phyloP scores from a whole-genome alignment of 2,888 invertebrate genomes.

The Allygus modestus region DNA sequence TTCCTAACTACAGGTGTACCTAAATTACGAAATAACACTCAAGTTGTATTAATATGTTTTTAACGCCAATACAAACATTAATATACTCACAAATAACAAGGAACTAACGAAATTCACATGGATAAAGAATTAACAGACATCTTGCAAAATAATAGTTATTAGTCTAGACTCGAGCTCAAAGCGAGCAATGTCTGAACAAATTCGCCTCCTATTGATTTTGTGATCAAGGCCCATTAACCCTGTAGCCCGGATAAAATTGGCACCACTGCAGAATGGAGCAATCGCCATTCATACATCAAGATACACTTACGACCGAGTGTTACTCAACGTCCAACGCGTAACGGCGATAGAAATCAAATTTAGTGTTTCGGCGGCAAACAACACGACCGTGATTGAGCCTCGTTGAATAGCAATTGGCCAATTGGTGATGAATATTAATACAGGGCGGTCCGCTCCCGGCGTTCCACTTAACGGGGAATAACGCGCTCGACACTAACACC shows the following conservation, averaged over 20 bases:
- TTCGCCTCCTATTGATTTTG: constrained; percentile 1
- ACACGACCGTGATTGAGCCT: neutral
- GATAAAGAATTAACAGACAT: too few relatives aligned
- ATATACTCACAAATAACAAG: too few relatives aligned
- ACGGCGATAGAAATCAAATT: neutral
- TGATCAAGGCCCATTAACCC: neutral
- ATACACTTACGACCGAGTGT: neutral
- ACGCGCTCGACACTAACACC: too few relatives aligned
- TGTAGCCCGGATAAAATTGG: neutral
- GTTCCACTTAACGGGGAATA: neutral
- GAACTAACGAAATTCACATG: too few relatives aligned
- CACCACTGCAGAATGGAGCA: neutral
- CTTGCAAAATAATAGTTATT: too few relatives aligned
- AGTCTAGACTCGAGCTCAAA: too few relatives aligned
- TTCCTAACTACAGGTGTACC: too few relatives aligned
- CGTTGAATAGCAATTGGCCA: neutral
- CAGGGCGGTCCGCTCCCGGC: neutral
- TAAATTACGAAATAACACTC: too few relatives aligned
- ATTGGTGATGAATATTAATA: neutral
- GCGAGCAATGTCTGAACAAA: too few relatives aligned
- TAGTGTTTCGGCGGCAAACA: neutral
- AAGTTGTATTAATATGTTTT: too few relatives aligned
- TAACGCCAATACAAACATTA: too few relatives aligned
- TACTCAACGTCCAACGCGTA: neutral
- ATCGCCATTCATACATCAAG: neutral